Conservation (phyloP, 1,140 invertebrate genomes). For the Bombus confusus region DNA sequence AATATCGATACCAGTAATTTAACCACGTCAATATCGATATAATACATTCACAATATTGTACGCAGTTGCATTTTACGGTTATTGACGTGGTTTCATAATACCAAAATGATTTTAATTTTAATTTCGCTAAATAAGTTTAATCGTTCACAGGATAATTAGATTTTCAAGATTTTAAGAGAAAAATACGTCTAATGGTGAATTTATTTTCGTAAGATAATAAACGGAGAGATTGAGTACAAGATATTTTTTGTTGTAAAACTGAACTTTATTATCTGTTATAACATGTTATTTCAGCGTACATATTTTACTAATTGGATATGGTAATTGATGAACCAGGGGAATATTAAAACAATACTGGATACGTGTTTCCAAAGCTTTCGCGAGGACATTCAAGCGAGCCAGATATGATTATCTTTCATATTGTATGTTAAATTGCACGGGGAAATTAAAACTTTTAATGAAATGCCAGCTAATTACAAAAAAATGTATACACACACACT, state of each 20-base stretch:
- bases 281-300: neutral
- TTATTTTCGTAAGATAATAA: neutral
- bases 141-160: too few relatives aligned
- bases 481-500: neutral
- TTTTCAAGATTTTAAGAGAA: neutral
- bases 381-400: neutral
- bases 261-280: neutral
- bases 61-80: neutral
- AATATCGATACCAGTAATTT: neutral
- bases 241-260: neutral
- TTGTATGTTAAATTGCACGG: neutral
- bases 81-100: neutral
- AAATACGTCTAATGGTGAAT: neutral
- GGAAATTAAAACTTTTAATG: slow-evolving; percentile 40
- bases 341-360: neutral
- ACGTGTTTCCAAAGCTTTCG: neutral
- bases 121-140: too few relatives aligned
- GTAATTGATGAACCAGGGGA: neutral
- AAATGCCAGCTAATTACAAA: slow-evolving; percentile 4
- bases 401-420: slow-evolving; percentile 15
- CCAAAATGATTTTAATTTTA: too few relatives aligned
- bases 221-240: neutral
- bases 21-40: neutral
- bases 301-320: neutral
- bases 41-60: neutral